Conservation (phyloP, 1,140 invertebrate species). For the Dendroctonus ponderosae region DNA sequence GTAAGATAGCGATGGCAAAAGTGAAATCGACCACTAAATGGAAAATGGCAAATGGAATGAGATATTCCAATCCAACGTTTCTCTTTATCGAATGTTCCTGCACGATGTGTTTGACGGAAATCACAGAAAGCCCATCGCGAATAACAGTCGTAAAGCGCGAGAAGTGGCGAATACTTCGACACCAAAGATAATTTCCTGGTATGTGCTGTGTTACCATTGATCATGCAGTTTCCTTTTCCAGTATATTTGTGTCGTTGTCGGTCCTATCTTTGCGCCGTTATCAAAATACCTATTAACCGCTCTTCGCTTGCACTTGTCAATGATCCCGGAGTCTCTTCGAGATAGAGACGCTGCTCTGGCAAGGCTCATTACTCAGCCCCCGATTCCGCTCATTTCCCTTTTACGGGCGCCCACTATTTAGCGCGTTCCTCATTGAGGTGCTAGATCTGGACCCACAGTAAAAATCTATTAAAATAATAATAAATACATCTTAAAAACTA, state of each 20-base stretch:
- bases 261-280: constrained; percentile 49
- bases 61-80: too few relatives aligned
- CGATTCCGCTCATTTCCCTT: constrained; percentile 37
- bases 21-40: too few relatives aligned
- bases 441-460: background rate
- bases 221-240: constrained; percentile 52
- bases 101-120: too few relatives aligned
- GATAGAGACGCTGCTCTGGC: constrained; percentile 43
- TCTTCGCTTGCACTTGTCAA: constrained; percentile 52
- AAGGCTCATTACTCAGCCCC: constrained; percentile 50
- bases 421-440: constrained; percentile 13
- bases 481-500: too few relatives aligned
- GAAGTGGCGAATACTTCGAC: constrained; percentile 41
- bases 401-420: constrained; percentile 36
- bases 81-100: too few relatives aligned
- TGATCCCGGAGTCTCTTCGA: constrained; percentile 50
- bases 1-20: too few relatives aligned
- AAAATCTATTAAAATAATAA: too few relatives aligned
- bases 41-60: too few relatives aligned
- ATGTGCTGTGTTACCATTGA: constrained; percentile 49
- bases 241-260: constrained; percentile 47
- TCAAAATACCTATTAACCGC: constrained; percentile 53
- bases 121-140: background rate
- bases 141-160: constrained; percentile 43
- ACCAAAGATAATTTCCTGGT: constrained; percentile 47